phyloP scores from a whole-genome alignment of 2,797 vertebrate species.

The Heliangelus exortis region DNA sequence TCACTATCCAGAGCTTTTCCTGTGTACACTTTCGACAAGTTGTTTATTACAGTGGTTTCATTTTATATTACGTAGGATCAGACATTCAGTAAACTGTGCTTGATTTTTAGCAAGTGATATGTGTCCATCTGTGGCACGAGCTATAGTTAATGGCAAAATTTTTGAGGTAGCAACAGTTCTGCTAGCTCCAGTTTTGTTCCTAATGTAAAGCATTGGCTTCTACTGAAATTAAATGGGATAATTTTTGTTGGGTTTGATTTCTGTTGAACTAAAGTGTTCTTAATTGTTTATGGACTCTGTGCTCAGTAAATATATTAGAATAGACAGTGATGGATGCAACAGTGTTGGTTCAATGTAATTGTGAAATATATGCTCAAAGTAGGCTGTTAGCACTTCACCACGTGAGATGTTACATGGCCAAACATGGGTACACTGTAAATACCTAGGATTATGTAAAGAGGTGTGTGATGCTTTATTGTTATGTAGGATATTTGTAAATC shows the following conservation, averaged over 20 bases:
- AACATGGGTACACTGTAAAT: constrained; percentile 69
- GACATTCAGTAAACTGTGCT: constrained; percentile 13
- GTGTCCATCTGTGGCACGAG: neutral
- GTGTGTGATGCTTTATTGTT: constrained; percentile 23
- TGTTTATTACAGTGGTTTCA: neutral
- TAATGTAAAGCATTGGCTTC: constrained; percentile 55
- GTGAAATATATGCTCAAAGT: constrained; percentile 57
- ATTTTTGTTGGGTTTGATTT: constrained; percentile 53
- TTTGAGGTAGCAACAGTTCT: constrained; percentile 30
- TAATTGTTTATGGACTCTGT: constrained; percentile 52
- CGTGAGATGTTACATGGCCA: constrained; percentile 19
- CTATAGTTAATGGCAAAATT: constrained; percentile 45
- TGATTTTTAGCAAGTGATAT: constrained; percentile 24
- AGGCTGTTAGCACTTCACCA: constrained; percentile 38
- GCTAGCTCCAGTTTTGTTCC: constrained; percentile 15
- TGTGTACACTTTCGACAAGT: neutral
- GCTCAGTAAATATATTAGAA: constrained; percentile 47
- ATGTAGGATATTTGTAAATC: neutral
- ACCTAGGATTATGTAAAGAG: constrained; percentile 35
- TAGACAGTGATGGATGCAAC: constrained; percentile 38
- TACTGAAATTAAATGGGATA: constrained; percentile 41
- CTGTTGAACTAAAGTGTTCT: constrained; percentile 51
- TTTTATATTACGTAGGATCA: constrained; percentile 18
- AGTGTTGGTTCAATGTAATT: constrained; percentile 42
- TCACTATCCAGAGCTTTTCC: constrained; percentile 27